Percentiles rank a stretch among this genome's conserved stretches.
These are phyloP conservation scores for Fistularia commersonii DNA, from an alignment of 2,797 vertebrate genomes.

Conservation along the genomic window DNA sequence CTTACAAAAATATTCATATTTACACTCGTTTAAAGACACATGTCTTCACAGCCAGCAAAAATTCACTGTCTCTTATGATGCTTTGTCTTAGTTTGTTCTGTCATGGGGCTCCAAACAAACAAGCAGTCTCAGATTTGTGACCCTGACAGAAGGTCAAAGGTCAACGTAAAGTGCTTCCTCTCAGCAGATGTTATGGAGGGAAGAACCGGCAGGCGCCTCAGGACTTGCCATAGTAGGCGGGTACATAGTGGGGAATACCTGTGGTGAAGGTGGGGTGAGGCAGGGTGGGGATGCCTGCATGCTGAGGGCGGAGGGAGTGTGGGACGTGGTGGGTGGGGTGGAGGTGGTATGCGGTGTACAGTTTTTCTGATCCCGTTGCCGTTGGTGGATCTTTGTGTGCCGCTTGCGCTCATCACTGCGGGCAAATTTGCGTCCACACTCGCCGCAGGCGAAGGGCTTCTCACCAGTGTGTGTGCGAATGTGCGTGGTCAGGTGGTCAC, in stretches of 20 bases:
- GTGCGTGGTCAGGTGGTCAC: constrained; percentile 93
- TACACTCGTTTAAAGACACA: not conserved
- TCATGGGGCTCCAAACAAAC: not conserved
- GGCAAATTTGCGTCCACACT: constrained; percentile 93
- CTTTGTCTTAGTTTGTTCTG: not conserved
- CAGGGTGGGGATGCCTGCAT: constrained; percentile 44
- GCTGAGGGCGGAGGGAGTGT: constrained; percentile 50
- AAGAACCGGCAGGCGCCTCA: constrained; percentile 76
- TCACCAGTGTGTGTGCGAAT: constrained; percentile 93
- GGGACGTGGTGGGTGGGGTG: constrained; percentile 46
- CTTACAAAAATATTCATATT: constrained; percentile 83
- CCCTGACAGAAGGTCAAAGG: constrained; percentile 21
- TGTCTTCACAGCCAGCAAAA: not conserved
- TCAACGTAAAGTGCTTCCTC: constrained; percentile 4
- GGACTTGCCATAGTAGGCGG: constrained; percentile 79
- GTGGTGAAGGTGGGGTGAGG: constrained; percentile 66
- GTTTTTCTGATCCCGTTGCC: constrained; percentile 83
- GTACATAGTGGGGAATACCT: constrained; percentile 65
- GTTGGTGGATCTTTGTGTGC: constrained; percentile 92
- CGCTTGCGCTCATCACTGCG: constrained; percentile 94
- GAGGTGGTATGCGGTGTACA: not conserved
- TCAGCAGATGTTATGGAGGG: constrained; percentile 85
- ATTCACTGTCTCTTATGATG: not conserved
- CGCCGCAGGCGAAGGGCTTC: constrained; percentile 88
- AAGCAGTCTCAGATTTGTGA: not conserved